Percentiles rank a stretch among this genome's conserved stretches.
Evolutionary conservation across 1,140 invertebrate genomes (phyloP).

Genomic region (Pogonognathellus flavescens): DNA sequence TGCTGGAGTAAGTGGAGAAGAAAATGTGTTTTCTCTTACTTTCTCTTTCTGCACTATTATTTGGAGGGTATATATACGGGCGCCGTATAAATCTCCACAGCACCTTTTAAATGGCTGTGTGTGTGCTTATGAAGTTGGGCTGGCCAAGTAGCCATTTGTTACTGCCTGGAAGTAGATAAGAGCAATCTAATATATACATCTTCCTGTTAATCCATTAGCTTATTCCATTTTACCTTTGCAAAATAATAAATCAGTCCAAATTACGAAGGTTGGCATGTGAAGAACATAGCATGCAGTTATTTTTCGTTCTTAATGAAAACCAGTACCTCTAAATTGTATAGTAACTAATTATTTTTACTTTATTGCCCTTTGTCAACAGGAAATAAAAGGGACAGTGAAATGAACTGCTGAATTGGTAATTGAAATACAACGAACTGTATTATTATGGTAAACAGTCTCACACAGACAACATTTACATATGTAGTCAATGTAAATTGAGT

Average conservation of each 20-base stretch:
- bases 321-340: no score
- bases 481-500: no score
- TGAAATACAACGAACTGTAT: background rate
- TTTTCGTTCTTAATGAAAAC: background rate
- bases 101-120: conserved; percentile 40
- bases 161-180: conserved; percentile 46
- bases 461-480: background rate
- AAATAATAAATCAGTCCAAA: conserved; percentile 43
- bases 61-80: background rate
- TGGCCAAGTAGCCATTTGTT: conserved; percentile 35
- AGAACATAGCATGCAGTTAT: background rate
- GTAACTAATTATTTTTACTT: conserved; percentile 1
- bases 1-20: background rate
- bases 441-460: background rate
- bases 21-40: conserved; percentile 26
- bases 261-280: background rate
- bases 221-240: conserved; percentile 23
- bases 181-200: conserved; percentile 48
- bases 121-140: conserved; percentile 10
- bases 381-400: background rate
- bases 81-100: conserved; percentile 33
- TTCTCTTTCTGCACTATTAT: conserved; percentile 21
- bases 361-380: background rate
- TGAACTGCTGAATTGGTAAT: no score
- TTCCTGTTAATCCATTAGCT: conserved; percentile 46